Evolutionary conservation across 2,797 vertebrate species (phyloP).

Genomic region (Gobionotothen gibberifrons): DNA sequence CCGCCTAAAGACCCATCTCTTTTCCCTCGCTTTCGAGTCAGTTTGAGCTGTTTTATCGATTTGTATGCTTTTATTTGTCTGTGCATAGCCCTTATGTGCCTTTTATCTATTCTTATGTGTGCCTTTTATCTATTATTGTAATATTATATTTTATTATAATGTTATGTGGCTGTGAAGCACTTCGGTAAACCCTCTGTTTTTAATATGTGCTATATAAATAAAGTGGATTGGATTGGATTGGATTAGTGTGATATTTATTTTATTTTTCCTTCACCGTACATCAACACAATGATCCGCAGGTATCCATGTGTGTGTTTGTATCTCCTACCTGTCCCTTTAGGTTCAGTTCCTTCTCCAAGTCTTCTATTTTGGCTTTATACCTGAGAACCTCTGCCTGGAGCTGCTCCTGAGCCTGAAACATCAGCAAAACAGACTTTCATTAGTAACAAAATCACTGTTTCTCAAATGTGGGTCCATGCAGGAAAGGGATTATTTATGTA

Average conservation of each 20-base stretch:
- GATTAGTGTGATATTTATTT: neutral
- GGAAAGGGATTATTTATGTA: neutral
- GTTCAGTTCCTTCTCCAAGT: conserved; percentile 93
- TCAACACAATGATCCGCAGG: rapidly evolving
- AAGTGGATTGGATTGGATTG: no score
- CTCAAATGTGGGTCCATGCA: neutral
- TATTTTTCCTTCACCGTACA: neutral
- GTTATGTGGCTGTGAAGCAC: no score
- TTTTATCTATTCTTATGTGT: no score
- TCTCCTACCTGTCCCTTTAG: conserved; percentile 92
- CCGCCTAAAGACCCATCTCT: no score
- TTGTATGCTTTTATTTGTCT: no score
- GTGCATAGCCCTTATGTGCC: no score
- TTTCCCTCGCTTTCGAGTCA: no score
- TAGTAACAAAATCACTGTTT: neutral
- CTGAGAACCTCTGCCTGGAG: conserved; percentile 93
- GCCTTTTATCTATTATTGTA: no score
- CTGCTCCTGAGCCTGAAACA: conserved; percentile 92
- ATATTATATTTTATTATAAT: no score
- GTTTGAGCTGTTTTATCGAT: no score
- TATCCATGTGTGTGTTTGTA: neutral
- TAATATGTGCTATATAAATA: no score
- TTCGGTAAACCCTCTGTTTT: no score
- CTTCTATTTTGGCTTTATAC: conserved; percentile 98
- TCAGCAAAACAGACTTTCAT: neutral